Base-by-base conservation (phyloP, 2,113 vertebrate genomes). In the Arenaria interpres region DNA sequence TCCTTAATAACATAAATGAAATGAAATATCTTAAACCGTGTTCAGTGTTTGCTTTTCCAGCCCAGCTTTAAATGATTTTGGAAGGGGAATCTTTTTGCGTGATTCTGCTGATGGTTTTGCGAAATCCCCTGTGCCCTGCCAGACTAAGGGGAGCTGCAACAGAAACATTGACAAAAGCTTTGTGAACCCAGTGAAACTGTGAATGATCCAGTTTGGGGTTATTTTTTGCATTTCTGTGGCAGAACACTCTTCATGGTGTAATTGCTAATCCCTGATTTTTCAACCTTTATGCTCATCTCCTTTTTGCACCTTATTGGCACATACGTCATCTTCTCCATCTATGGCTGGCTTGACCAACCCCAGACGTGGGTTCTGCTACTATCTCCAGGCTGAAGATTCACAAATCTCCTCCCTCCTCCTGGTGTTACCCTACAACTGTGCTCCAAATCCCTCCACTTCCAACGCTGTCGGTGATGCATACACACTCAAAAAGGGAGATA, bases 211-310 rank as follows among this genome's bases (percentile, higher is more conserved):
- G 20, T 35, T 27, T 33, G 33, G 22, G 14, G 6, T 39, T 62
- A 27, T 59, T 37, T 73, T n/a, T 22, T 94, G 92, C 93, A 71
- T 94, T 75, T 41, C 95, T 99, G 99, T 98, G 98, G 63, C 24
- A 60, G 25, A 46, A 57, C 12, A 7, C 39, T 39, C 21, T 54
- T 78, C 17, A 1, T 59, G 60, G 48, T 37, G 24, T 54, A 43
- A 18, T 43, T 37, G 30, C 30, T 85, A 37, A 50, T 67, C 39
- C 32, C 41, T 35, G 32, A 56, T 9, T 50, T 64, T 63, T 60
- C 54, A 59, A 2, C 14, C n/a, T 59, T 64, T 59, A 32, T 32
- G n/a, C 33, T 54, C 22, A 28, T 46, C 18, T 86, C 12, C 50
- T 74, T 41, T 83, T 64, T n/a, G 22, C 50, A 48, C 19, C 14